Evolutionary conservation across 2,888 invertebrate genomes (phyloP), one percentile per base, ranked within the genome.

Genomic region (Acrobasis consociella): DNA sequence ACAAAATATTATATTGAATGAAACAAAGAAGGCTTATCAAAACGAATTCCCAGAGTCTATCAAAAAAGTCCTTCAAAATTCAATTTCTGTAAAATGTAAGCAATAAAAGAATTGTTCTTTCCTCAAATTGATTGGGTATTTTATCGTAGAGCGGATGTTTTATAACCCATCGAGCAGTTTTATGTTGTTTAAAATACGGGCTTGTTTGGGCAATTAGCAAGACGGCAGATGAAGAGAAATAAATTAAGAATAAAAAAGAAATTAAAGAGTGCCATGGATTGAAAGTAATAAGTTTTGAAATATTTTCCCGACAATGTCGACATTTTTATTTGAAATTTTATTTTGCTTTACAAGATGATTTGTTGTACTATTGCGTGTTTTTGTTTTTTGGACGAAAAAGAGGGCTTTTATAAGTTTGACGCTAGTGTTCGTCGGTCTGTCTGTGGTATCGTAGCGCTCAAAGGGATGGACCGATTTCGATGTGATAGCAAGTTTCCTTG

Each of bases 141-240:
- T 55, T 39, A 55, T 55, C 55, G 55, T 39, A 39, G 16, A 55
- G 11, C 10, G 46, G 13, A 39, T 16, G 39, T 39, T 55, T 55
- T 39, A 55, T 55, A 39, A 16, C 55, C 55, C 16, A 55, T 55
- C 39, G 16, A 38, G 15, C 39, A 39, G 39, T 55, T 55, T 55
- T 55, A 55, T 55, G 55, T 39, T 16, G 55, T 16, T 39, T 39
- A 16, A 55, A 55, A 55, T 15, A 55, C 15, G 16, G 55, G 37
- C 9, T 38, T 10, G 15, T 15, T 38, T 10, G 15, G 5, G 39
- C 55, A 55, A 55, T 55, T 55, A 55, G 55, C 11, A 39, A 55
- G 39, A n/a, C 38, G 39, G 11, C 55, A 10, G 55, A 55, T 39
- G 55, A 55, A 39, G 15, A 37, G 10, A 55, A 37, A 38, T 13